Conservation (phyloP, 2,113 vertebrate genomes). For the Nothocercus nigrocapillus region DNA sequence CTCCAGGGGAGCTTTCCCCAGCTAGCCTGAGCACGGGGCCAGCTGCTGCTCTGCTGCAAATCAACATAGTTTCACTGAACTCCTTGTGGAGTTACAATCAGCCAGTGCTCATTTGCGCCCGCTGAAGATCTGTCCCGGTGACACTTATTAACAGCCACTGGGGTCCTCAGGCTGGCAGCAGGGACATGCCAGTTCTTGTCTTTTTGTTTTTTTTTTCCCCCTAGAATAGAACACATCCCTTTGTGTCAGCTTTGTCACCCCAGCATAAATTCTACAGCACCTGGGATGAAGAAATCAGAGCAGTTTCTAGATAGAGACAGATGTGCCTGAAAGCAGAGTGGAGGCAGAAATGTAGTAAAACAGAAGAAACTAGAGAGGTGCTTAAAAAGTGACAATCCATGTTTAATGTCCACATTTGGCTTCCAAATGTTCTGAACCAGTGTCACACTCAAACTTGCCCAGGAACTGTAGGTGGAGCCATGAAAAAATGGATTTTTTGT, state of each 20-base stretch:
- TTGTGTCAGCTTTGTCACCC: neutral
- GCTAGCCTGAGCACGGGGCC: neutral
- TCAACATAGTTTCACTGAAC: rapidly evolving
- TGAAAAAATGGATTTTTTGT: neutral
- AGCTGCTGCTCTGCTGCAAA: neutral
- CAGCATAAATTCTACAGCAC: neutral
- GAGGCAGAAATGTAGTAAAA: neutral
- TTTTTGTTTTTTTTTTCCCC: neutral
- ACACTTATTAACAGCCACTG: neutral
- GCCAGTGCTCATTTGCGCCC: neutral
- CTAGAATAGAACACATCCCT: neutral
- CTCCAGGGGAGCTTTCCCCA: neutral
- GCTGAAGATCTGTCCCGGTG: neutral
- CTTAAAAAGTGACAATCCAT: rapidly evolving
- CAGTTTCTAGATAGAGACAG: neutral
- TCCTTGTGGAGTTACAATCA: neutral
- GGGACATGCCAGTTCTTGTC: neutral
- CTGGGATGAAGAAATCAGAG: neutral
- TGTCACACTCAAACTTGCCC: neutral
- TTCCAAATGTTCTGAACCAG: neutral
- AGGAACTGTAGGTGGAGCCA: neutral
- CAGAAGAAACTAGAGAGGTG: neutral
- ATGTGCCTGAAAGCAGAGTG: neutral
- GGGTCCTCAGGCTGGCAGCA: neutral
- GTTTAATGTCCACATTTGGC: rapidly evolving